Evolutionary conservation across 2,113 vertebrate genomes (phyloP).

Genomic region (Euleptes europaea): DNA sequence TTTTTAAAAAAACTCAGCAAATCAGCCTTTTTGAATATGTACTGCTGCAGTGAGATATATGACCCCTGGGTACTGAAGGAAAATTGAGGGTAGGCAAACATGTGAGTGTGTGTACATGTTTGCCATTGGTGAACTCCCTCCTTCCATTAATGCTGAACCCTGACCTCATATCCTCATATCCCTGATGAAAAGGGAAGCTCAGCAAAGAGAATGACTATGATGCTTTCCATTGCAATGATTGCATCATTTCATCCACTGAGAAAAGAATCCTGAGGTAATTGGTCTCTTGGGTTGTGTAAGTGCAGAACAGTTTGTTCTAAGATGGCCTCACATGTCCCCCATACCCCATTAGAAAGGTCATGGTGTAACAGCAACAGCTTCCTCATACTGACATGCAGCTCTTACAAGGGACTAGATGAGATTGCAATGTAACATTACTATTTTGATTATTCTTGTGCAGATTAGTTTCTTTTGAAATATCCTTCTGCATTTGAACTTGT

Average conservation of each 20-base stretch:
- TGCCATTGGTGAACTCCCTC: accelerated
- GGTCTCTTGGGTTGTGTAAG: slow-evolving; percentile 45
- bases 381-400: slow-evolving; percentile 47
- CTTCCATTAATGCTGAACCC: slow-evolving; percentile 5
- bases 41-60: background rate
- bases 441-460: slow-evolving; percentile 38
- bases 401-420: slow-evolving; percentile 41
- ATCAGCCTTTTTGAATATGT: background rate
- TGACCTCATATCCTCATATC: slow-evolving; percentile 3
- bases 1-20: slow-evolving; percentile 52
- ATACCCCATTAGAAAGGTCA: slow-evolving; percentile 61
- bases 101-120: background rate
- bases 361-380: slow-evolving; percentile 50
- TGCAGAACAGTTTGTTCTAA: slow-evolving; percentile 67
- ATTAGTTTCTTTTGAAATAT: background rate
- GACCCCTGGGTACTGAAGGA: slow-evolving; percentile 4
- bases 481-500: background rate
- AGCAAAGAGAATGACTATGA: slow-evolving; percentile 46
- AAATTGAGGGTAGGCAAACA: background rate
- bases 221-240: slow-evolving; percentile 55
- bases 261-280: slow-evolving; percentile 53
- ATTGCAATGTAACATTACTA: slow-evolving; percentile 46
- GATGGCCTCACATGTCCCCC: slow-evolving; percentile 55
- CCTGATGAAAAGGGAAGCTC: background rate
- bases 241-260: slow-evolving; percentile 56